These are phyloP conservation scores for Sparus aurata DNA, from an alignment of 2,797 vertebrate species.

Conservation along the genomic window DNA sequence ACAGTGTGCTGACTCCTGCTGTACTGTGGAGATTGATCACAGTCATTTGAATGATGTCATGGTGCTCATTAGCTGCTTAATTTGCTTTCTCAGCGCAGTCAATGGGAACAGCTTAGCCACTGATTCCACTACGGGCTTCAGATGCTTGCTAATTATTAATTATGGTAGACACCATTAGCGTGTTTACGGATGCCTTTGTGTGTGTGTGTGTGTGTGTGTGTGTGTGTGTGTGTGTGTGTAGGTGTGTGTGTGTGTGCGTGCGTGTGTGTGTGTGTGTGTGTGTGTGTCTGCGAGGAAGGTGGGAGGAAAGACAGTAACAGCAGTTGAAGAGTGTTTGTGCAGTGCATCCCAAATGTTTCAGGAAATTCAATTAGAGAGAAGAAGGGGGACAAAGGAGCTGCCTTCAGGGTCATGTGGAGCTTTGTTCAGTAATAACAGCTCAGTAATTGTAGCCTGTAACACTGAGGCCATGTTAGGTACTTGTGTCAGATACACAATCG, in stretches of 20 bases:
- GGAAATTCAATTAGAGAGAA: slow-evolving; percentile 24
- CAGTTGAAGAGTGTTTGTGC: background rate
- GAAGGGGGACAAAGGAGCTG: slow-evolving; percentile 1
- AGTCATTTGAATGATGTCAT: slow-evolving; percentile 62
- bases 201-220: background rate
- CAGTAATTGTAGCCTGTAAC: background rate
- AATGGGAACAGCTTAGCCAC: slow-evolving; percentile 69
- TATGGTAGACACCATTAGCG: slow-evolving; percentile 2
- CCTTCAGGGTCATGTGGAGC: background rate
- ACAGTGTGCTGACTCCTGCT: slow-evolving; percentile 7
- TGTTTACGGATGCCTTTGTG: background rate
- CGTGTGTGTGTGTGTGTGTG: background rate
- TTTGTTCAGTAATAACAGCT: background rate
- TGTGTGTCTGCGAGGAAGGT: background rate
- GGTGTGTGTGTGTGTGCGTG: background rate
- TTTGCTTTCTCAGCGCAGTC: slow-evolving; percentile 63
- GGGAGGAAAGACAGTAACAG: slow-evolving; percentile 8
- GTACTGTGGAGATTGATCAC: slow-evolving; percentile 54
- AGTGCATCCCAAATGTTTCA: slow-evolving; percentile 24
- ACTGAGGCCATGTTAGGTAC: background rate
- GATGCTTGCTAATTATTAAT: slow-evolving; percentile 57
- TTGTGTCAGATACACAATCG: background rate
- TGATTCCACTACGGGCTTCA: slow-evolving; percentile 48
- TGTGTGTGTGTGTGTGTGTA: slow-evolving; percentile 7
- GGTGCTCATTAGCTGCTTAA: slow-evolving; percentile 65